These are phyloP conservation scores for Tokudaia muenninki DNA, from an alignment of 2,797 vertebrate genomes.

Conservation along the genomic window DNA sequence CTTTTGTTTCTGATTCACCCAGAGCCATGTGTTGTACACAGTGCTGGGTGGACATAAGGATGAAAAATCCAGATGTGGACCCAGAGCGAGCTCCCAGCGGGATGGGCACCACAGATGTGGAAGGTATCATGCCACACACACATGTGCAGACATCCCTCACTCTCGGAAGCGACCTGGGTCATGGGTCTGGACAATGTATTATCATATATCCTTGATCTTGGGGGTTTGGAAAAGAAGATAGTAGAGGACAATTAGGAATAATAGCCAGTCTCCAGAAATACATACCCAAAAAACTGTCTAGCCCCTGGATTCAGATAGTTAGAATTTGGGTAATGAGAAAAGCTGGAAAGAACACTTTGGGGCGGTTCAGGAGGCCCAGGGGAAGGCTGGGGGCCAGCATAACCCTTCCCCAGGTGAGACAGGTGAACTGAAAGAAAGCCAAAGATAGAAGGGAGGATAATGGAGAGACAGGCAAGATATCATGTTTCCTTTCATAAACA, in stretches of 20 bases:
- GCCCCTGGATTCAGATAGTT: background rate
- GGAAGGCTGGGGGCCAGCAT: background rate
- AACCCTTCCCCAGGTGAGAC: background rate
- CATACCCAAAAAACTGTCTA: background rate
- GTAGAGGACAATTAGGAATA: background rate
- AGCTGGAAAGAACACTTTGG: background rate
- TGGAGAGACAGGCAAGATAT: background rate
- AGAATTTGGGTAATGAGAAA: background rate
- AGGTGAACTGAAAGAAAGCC: too few species aligned
- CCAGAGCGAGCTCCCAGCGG: background rate
- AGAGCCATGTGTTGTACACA: background rate
- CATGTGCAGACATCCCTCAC: background rate
- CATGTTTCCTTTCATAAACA: background rate
- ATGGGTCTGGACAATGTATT: background rate
- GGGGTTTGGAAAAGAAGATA: background rate
- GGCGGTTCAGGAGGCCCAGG: background rate
- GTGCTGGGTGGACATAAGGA: background rate
- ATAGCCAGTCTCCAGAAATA: background rate
- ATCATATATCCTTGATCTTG: background rate
- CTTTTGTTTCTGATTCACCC: constrained; percentile 39
- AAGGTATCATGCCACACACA: background rate
- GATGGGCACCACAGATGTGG: background rate
- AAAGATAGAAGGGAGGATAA: background rate
- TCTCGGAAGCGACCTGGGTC: fast-evolving
- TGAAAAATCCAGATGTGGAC: constrained; percentile 28